These are phyloP conservation scores for Leptinotarsa juncta DNA, from an alignment of 2,888 invertebrate genomes.

Conservation along the genomic window DNA sequence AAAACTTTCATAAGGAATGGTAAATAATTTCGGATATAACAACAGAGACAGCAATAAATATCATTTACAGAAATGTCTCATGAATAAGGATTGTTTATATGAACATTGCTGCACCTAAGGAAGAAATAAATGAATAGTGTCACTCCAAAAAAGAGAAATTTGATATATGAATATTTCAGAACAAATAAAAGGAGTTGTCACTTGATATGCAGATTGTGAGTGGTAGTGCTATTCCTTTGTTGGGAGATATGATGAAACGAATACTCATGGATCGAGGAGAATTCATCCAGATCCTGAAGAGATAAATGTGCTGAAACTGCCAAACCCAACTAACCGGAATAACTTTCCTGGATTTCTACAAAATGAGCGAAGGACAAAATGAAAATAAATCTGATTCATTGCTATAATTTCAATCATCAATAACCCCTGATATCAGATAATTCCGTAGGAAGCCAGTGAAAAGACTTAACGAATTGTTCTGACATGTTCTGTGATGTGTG, in stretches of 20 bases:
- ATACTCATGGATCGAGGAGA: not conserved
- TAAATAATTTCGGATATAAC: too few species aligned
- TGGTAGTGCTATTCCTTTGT: not conserved
- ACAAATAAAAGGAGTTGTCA: too few species aligned
- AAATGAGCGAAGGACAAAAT: not conserved
- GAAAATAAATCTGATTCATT: conserved; percentile 18
- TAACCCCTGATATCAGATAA: conserved; percentile 20
- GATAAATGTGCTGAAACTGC: not conserved
- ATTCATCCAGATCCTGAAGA: not conserved
- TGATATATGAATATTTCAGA: too few species aligned
- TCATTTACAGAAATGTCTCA: too few species aligned
- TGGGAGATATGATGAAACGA: not conserved
- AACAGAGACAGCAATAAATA: too few species aligned
- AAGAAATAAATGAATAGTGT: too few species aligned
- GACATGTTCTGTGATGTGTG: conserved; percentile 5
- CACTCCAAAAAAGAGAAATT: too few species aligned
- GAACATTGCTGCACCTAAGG: too few species aligned
- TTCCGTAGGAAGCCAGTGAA: conserved; percentile 9
- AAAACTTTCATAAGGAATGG: too few species aligned
- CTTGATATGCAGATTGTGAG: too few species aligned
- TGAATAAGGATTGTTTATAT: too few species aligned
- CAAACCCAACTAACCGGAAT: conserved; percentile 13
- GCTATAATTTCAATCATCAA: conserved; percentile 17
- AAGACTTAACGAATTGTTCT: conserved; percentile 27
- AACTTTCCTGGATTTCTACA: not conserved